Evolutionary conservation across 2,797 vertebrate species (phyloP), one percentile per base, ranked within the genome.

Genomic region (Microctenopoma lineatum): DNA sequence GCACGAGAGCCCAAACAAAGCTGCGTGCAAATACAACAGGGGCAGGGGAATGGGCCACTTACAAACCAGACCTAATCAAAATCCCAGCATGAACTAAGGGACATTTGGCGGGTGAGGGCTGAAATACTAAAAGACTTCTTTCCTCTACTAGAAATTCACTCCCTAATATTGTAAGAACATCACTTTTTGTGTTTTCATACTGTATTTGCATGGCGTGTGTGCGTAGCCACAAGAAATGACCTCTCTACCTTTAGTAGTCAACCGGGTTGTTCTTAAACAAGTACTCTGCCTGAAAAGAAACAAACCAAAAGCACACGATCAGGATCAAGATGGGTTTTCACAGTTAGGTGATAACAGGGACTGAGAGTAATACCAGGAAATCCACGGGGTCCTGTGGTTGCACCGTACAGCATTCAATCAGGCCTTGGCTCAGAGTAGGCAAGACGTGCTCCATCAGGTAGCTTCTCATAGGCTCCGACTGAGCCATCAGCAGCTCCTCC

Each of bases 381-480:
- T 97, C 95, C 0, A 98, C 81, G 0, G 97, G 96, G 66, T 98
- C 95, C 0, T 93, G 90, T 0, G 98, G 96, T 14, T 88, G 91
- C 39, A 89, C 83, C 44, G 79, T 90, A 73, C 95, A 96, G 74
- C 96, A 97, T 27, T 96, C 93, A 0, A 90, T 93, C 63, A 99
- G 91, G 1, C 97, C 97, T 77, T 89, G 90, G 59, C 93, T 93
- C 52, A 99, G 93, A 0, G 94, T 95, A 58, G 97, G 96, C 94
- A 98, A 96, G 27, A 99, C 93, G 0, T 95, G 90, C 51, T 90
- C 90, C 91, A 93, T 94, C 81, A 98, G 85, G 75, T 99, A 99
- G 70, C 89, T 94, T 58, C 93, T 93, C 81, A 97, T 74, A 2
- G 94, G 94, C 45, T 83, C 3, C 0, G 96, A 94, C 71, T 93